Evolutionary conservation across 2,797 vertebrate species (phyloP).

Genomic region (Carapus acus): DNA sequence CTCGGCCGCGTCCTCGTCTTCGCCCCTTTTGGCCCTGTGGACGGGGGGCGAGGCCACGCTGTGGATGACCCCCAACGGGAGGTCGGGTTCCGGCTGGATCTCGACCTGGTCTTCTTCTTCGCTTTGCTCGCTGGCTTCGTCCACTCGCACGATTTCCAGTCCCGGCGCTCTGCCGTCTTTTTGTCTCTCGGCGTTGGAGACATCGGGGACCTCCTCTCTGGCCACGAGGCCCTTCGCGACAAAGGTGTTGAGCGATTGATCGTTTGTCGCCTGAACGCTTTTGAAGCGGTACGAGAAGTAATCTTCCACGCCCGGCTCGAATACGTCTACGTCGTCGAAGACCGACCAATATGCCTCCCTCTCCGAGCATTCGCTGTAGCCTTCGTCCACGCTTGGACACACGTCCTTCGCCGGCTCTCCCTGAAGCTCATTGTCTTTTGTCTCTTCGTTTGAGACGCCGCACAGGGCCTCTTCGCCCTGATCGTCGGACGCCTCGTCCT

Average conservation of each 20-base stretch:
- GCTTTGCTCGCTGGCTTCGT: conserved; percentile 19
- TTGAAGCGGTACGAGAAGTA: conserved; percentile 53
- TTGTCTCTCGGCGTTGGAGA: neutral
- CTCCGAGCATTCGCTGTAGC: conserved; percentile 50
- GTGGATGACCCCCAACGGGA: conserved; percentile 58
- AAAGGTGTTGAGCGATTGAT: conserved; percentile 33
- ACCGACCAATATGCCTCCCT: conserved; percentile 57
- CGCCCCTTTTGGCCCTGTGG: conserved; percentile 10
- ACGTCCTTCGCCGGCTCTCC: conserved; percentile 10
- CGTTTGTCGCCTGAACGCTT: conserved; percentile 40
- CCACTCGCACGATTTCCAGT: conserved; percentile 29
- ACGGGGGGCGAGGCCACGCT: conserved; percentile 38
- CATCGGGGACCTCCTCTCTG: conserved; percentile 8
- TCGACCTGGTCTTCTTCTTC: conserved; percentile 15
- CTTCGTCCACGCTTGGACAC: conserved; percentile 11
- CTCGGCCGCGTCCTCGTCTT: conserved; percentile 32
- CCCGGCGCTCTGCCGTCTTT: conserved; percentile 12
- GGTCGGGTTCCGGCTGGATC: conserved; percentile 9
- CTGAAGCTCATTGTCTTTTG: conserved; percentile 10
- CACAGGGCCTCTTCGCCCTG: conserved; percentile 3
- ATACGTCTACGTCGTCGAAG: conserved; percentile 18
- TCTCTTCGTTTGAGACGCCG: conserved; percentile 5
- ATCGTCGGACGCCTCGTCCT: conserved; percentile 31
- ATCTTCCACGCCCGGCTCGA: conserved; percentile 50
- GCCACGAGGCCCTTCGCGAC: too few species aligned